Evolutionary conservation across 53 echinoderm and acorn worm species (phyloP).

Genomic region (Apostichopus leukothele): DNA sequence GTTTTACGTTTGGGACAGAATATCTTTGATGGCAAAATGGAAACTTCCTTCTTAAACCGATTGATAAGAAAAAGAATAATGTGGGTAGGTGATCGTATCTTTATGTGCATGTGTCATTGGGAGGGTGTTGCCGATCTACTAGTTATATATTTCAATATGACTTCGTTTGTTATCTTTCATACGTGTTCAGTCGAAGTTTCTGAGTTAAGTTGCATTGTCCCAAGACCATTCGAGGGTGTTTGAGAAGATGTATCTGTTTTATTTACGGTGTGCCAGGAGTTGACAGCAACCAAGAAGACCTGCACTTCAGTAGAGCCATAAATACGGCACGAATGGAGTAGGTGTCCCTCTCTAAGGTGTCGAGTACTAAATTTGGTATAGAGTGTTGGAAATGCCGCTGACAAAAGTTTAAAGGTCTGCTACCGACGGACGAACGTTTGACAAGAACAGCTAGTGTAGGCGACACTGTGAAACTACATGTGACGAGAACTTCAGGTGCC

Average conservation of each 20-base stretch:
- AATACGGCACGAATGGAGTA: background rate
- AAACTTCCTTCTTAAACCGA: too few relatives aligned
- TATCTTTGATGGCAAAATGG: too few relatives aligned
- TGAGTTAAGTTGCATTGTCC: constrained; percentile 8
- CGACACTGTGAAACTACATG: background rate
- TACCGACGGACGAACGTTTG: background rate
- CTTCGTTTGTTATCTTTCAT: too few relatives aligned
- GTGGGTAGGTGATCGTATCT: too few relatives aligned
- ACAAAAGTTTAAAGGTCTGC: background rate
- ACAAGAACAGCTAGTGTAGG: constrained; percentile 15
- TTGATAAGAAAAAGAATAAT: too few relatives aligned
- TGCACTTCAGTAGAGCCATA: background rate
- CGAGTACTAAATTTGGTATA: background rate
- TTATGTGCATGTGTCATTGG: too few relatives aligned
- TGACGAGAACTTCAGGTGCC: background rate
- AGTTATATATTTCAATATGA: too few relatives aligned
- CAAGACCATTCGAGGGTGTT: constrained; percentile 1
- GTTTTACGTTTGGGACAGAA: too few relatives aligned
- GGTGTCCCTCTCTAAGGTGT: background rate
- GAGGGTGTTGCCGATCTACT: too few relatives aligned
- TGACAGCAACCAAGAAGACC: too few relatives aligned
- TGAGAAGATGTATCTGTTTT: background rate
- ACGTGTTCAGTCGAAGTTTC: background rate
- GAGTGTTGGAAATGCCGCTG: background rate
- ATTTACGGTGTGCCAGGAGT: background rate